Conservation (phyloP, 2,888 invertebrate genomes). For the Portevinia maculata region DNA sequence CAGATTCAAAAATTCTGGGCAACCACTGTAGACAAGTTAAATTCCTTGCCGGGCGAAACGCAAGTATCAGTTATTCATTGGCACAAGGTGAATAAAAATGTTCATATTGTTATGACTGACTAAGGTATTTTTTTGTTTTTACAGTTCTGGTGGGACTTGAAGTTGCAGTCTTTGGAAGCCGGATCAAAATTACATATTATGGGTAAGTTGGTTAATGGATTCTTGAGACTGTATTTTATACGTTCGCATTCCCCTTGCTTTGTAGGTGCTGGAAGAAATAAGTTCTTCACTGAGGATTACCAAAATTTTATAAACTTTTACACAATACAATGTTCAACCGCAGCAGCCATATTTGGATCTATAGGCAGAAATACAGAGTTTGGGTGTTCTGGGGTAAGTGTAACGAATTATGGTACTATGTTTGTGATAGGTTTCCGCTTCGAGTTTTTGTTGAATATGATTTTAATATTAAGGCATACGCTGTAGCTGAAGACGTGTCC, state of each 20-base stretch:
- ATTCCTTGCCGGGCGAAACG: background rate
- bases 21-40: slow-evolving; percentile 10
- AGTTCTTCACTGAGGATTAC: no score
- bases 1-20: slow-evolving; percentile 5
- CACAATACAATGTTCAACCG: no score
- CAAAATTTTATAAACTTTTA: no score
- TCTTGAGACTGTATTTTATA: no score
- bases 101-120: background rate
- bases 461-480: no score
- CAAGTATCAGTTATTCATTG: slow-evolving; percentile 17
- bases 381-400: slow-evolving; percentile 18
- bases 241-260: no score
- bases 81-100: slow-evolving; percentile 48
- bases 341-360: background rate
- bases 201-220: slow-evolving; percentile 24
- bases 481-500: no score
- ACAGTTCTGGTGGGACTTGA: slow-evolving; percentile 42
- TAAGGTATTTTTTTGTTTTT: background rate
- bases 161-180: slow-evolving; percentile 2
- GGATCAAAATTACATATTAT: background rate
- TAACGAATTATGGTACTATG: background rate
- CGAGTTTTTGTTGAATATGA: no score
- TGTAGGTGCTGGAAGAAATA: no score
- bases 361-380: slow-evolving; percentile 32
- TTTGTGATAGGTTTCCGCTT: background rate